Evolutionary conservation across 2,113 vertebrate genomes (phyloP), one percentile per base, ranked within the genome.

Genomic region (Holacanthus passer): DNA sequence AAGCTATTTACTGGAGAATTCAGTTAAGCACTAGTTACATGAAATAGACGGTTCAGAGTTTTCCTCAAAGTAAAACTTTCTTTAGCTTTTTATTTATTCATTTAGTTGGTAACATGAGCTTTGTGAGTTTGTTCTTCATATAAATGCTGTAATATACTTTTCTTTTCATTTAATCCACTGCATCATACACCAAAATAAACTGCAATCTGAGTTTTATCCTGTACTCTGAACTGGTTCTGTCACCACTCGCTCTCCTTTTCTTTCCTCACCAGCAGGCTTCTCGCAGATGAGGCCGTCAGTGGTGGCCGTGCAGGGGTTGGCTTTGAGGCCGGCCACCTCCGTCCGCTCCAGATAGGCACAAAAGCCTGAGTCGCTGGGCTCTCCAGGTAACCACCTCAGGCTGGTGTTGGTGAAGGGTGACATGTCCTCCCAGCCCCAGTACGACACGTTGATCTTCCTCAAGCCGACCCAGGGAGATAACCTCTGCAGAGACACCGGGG

Each of bases 371-470:
- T 97, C 98, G 0, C 95, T 99, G 1, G 98, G 97, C 70, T 99
- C 98, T 0, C 88, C 93, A 0, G 95, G 95, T 19, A 96, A 94
- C 97, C 97, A 98, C 72, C 96, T 94, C 47, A 98, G 89, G 0
- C 95, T 95, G 68, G 89, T 96, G 94, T 99, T 98, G 43, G 96
- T 96, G 90, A 99, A 98, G 4, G 97, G 96, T 0, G 97, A 97
- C 87, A 96, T 95, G 82, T 99, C 97, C 73, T 99, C 98, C 97
- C 97, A 99, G 88, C 97, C 97, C 98, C 98, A 99, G 24, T 99
- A 99, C 0, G 98, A 99, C 53, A 99, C 95, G 0, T 99, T 99
- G 91, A 99, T 98, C 92, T 99, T 98, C 86, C 97, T 95, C 84
- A 99, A 93, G 20, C 98, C 98, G 10, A 99, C 97, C 98, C 98